These are phyloP conservation scores for Nephotettix cincticeps DNA, from an alignment of 1,140 invertebrate species.

Conservation along the genomic window DNA sequence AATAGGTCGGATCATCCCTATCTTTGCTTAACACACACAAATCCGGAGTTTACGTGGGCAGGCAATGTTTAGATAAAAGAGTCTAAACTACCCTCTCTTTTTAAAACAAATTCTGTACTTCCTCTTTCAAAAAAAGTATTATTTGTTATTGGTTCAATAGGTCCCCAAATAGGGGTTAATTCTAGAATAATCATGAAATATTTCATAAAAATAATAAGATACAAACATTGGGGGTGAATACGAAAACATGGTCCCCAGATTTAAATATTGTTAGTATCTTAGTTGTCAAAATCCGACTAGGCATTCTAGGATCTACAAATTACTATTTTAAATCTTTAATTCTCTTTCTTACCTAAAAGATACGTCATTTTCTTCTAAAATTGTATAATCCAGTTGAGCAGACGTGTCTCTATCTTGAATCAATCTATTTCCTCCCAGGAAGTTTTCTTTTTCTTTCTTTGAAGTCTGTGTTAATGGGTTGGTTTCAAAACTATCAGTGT, in stretches of 20 bases:
- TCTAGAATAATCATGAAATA: not conserved
- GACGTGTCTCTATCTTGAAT: not conserved
- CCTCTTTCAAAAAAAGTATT: too few species aligned
- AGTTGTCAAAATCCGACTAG: not conserved
- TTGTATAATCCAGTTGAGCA: not conserved
- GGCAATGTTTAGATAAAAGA: too few species aligned
- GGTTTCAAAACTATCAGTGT: not conserved
- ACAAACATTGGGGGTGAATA: not conserved
- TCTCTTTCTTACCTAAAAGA: conserved; percentile 1
- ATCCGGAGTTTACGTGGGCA: too few species aligned
- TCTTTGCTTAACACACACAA: too few species aligned
- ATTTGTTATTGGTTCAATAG: too few species aligned
- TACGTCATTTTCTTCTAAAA: not conserved
- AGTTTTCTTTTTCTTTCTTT: not conserved
- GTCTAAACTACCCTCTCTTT: too few species aligned
- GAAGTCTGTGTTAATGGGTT: not conserved
- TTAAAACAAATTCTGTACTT: too few species aligned
- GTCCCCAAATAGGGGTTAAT: not conserved
- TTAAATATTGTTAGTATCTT: not conserved
- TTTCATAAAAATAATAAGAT: not conserved
- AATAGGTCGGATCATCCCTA: too few species aligned
- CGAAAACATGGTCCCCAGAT: not conserved
- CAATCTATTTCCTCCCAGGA: not conserved
- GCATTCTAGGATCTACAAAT: not conserved
- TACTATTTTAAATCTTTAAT: too few species aligned